phyloP scores from a whole-genome alignment of 2,797 vertebrate genomes.

The Scleropages formosus region DNA sequence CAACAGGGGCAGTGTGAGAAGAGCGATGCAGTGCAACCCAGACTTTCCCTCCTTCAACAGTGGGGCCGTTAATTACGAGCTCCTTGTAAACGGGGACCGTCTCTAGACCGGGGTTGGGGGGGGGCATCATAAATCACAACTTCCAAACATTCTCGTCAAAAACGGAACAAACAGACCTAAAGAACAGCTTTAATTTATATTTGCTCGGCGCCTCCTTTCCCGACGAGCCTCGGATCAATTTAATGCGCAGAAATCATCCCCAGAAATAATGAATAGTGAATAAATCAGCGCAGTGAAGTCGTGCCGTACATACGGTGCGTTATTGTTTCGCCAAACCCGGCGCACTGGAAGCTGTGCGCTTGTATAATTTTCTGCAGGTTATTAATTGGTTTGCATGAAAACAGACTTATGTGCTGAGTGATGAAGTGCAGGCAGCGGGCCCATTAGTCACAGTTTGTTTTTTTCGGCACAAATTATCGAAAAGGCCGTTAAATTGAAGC shows the following conservation, averaged over 20 bases:
- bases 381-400: background rate
- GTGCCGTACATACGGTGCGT: background rate
- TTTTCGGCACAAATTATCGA: no score
- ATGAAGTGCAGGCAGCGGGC: background rate
- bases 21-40: slow-evolving; percentile 11
- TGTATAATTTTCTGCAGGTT: background rate
- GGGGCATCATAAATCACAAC: background rate
- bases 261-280: background rate
- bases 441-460: background rate
- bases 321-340: background rate
- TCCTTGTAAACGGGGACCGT: background rate
- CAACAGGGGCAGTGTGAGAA: slow-evolving; percentile 48
- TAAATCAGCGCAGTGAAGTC: background rate
- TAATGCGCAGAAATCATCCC: background rate
- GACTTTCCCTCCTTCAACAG: slow-evolving; percentile 14
- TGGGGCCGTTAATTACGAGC: background rate
- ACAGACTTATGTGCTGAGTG: background rate
- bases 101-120: no score
- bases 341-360: no score
- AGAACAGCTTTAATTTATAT: background rate
- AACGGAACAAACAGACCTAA: background rate
- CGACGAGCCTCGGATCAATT: background rate
- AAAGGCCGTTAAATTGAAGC: no score
- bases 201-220: background rate
- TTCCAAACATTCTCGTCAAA: slow-evolving; percentile 1